Conservation (phyloP, 2,113 vertebrate genomes). For the Callaeas wilsoni region DNA sequence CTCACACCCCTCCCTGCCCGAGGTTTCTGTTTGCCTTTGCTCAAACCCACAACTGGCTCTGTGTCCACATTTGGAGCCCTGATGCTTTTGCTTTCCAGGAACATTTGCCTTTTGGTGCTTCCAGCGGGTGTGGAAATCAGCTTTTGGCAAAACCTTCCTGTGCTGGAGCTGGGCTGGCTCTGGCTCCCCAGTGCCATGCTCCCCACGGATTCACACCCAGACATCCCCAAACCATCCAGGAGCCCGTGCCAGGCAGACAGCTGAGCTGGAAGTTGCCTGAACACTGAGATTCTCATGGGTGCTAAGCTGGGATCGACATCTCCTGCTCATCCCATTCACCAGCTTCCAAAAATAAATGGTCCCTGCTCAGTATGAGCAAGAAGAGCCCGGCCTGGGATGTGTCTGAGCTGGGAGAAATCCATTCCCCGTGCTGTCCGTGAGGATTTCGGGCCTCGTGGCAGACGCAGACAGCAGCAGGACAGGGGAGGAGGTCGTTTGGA, state of each 20-base stretch:
- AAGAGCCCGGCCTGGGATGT: not conserved
- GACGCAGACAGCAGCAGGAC: not conserved
- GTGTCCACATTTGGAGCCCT: not conserved
- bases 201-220: not conserved
- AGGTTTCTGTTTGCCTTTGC: not conserved
- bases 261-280: not conserved
- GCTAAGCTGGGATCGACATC: not conserved
- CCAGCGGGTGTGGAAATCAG: not conserved
- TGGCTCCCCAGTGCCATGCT: not conserved
- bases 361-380: not conserved
- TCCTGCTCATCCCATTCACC: not conserved
- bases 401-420: not conserved
- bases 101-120: not conserved
- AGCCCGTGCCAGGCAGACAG: not conserved
- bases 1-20: not conserved
- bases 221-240: not conserved
- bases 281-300: not conserved
- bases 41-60: not conserved
- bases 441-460: not conserved
- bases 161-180: not conserved
- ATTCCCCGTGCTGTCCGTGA: accelerated
- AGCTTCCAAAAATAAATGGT: not conserved
- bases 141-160: not conserved
- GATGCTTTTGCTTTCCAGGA: not conserved
- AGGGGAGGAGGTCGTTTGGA: not conserved